phyloP scores from a whole-genome alignment of 2,113 vertebrate species.

The Phylloscopus whistleri region DNA sequence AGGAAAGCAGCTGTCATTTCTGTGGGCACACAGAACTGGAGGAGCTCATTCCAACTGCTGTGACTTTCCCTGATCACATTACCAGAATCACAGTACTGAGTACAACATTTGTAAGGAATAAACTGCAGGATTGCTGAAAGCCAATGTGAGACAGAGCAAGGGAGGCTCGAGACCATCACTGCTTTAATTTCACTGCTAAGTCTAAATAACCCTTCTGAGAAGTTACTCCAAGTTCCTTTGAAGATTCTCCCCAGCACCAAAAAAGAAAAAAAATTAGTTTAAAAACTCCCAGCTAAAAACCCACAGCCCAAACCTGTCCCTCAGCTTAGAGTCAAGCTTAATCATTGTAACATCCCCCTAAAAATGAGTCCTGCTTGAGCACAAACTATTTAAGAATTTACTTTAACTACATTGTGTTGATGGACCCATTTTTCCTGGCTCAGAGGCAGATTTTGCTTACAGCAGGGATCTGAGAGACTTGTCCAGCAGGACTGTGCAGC shows the following conservation, averaged over 20 bases:
- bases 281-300: background rate
- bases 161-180: background rate
- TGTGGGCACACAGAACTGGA: background rate
- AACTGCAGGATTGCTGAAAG: background rate
- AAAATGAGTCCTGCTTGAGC: background rate
- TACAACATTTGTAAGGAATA: background rate
- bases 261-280: background rate
- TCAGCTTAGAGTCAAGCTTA: background rate
- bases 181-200: background rate
- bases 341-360: background rate
- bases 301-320: background rate
- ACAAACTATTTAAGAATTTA: background rate
- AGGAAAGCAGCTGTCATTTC: background rate
- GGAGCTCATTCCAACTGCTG: background rate
- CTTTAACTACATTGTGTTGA: background rate
- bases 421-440: background rate
- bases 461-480: background rate
- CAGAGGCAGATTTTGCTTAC: background rate
- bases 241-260: background rate
- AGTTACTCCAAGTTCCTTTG: background rate
- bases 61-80: background rate
- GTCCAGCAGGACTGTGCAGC: background rate
- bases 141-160: fast-evolving
- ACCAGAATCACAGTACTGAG: background rate
- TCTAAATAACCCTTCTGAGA: background rate